Base-by-base conservation (phyloP, 2,888 invertebrate species). In the Dinocampus coccinellae region DNA sequence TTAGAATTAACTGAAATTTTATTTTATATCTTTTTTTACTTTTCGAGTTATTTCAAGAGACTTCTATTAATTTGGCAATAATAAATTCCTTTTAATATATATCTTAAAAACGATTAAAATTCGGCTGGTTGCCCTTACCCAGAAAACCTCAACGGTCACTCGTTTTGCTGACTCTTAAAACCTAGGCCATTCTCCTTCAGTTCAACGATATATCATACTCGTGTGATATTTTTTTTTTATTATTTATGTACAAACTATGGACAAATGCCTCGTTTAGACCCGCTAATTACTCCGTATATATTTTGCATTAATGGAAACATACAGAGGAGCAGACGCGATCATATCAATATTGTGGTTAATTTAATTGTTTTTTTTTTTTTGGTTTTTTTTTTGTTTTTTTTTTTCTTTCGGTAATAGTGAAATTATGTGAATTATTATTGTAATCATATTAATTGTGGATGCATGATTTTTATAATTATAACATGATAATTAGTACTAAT, bases 201-300 rank as follows among this genome's bases (percentile, higher is more conserved):
- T 69, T 63, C 24, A 62, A 62, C 42, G 62, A 61, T 33, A 22
- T 20, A 29, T n/a, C 20, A 62, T 33, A 39, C 7, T 61, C 22
- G 6, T 39, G 13, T 76, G 71, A 71, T 74, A 77, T 75, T 70
- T 69, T 42, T 73, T 75, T 70, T 69, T 42, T 73, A 20, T 47
- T 61, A 70, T 68, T 72, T 76, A 75, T 82, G 69, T 83, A 83
- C 82, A 83, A 74, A 69, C 76, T 83, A 83, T 83, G 79, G 80
- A 83, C 83, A 83, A 78, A 75, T 70, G 74, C 75, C 72, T 71
- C 72, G 76, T 63, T 71, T 70, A 73, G 73, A 70, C 72, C 80
- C 77, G 72, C 70, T 76, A 72, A 75, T 76, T 76, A 78, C 80
- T 47, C 16, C 47, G 16, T 47, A 2, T 47, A 16, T 47, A 16